Conservation (phyloP, 2,113 vertebrate genomes). For the Mastomys natalensis region DNA sequence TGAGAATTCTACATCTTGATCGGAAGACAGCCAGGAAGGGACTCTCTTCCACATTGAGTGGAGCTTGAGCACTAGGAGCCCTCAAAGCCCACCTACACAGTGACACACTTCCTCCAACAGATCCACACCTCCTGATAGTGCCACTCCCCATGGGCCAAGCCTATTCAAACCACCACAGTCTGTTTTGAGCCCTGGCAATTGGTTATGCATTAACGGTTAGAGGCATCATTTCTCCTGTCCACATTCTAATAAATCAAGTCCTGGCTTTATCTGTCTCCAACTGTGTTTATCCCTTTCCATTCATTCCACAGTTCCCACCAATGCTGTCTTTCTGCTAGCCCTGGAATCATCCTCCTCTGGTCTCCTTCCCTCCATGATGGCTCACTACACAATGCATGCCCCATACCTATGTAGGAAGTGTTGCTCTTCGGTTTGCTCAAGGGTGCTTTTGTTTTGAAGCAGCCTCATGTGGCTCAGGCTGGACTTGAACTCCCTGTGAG, state of each 20-base stretch:
- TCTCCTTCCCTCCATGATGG: neutral
- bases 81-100: too few relatives aligned
- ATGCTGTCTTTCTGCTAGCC: neutral
- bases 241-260: neutral
- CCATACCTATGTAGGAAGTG: neutral
- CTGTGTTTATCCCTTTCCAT: neutral
- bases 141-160: too few relatives aligned
- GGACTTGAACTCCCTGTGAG: neutral
- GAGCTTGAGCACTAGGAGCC: too few relatives aligned
- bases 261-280: neutral
- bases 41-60: too few relatives aligned
- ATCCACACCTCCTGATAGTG: too few relatives aligned
- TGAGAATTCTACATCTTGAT: too few relatives aligned
- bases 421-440: neutral
- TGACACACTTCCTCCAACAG: too few relatives aligned
- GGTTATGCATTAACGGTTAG: constrained; percentile 4
- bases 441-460: neutral
- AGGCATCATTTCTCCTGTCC: neutral
- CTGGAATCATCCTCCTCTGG: neutral
- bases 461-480: neutral
- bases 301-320: neutral
- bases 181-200: neutral
- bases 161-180: neutral
- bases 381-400: neutral
- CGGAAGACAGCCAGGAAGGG: too few relatives aligned